A percentile compares a stretch with the other conserved stretches of the same genome.
Conservation (phyloP, 2,888 invertebrate genomes). For the Synergus japonicus region DNA sequence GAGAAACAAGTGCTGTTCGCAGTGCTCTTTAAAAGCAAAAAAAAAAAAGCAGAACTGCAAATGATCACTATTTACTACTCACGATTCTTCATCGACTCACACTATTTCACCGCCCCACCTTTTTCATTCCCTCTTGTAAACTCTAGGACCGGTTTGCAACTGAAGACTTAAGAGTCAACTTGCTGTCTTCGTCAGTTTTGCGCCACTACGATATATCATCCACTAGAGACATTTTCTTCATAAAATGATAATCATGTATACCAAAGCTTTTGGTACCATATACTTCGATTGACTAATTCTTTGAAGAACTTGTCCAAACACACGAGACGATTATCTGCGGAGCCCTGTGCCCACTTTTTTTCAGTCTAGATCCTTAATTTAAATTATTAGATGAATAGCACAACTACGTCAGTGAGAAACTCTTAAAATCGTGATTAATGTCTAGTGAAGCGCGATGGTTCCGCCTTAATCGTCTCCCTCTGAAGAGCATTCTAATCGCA, state of each 20-base stretch:
- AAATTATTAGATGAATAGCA: neutral
- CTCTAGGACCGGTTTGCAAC: conserved; percentile 25
- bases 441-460: neutral
- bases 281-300: neutral
- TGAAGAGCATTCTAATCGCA: conserved; percentile 5
- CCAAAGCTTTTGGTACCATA: neutral
- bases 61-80: conserved; percentile 33
- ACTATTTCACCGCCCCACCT: conserved; percentile 23
- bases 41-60: conserved; percentile 19
- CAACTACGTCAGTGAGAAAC: neutral
- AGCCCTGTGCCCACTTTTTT: neutral
- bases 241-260: neutral
- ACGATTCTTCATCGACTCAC: conserved; percentile 40
- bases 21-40: conserved; percentile 42
- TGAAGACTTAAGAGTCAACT: conserved; percentile 15
- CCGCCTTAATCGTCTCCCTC: conserved; percentile 22
- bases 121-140: conserved; percentile 19
- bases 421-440: neutral
- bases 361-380: neutral
- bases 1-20: conserved; percentile 52
- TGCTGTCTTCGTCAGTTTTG: conserved; percentile 19
- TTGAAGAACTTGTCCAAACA: conserved; percentile 9
- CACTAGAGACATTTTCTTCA: conserved; percentile 15
- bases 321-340: conserved; percentile 1
- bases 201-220: conserved; percentile 12